These are phyloP conservation scores for Argyrosomus japonicus DNA, from an alignment of 2,113 vertebrate genomes.

Conservation along the genomic window DNA sequence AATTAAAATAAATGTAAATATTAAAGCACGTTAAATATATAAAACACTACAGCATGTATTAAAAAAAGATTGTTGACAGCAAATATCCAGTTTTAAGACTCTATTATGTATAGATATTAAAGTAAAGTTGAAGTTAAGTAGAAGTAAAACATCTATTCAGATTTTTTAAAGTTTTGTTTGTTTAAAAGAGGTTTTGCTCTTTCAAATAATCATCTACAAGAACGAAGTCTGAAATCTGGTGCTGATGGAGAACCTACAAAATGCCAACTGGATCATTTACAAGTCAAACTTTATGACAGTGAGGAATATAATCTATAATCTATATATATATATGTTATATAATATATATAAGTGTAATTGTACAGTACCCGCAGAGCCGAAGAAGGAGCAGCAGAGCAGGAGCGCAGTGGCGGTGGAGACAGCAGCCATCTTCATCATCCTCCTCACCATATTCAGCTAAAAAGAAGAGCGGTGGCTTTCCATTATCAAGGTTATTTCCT, in stretches of 20 bases:
- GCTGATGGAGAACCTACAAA: too few species aligned
- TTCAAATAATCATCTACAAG: neutral
- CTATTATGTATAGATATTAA: too few species aligned
- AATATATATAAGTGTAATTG: neutral
- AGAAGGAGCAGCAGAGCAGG: conserved; percentile 27
- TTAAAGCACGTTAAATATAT: too few species aligned
- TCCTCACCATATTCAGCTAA: conserved; percentile 1
- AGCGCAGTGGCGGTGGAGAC: neutral
- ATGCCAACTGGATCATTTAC: too few species aligned
- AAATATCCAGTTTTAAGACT: too few species aligned
- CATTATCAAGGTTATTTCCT: conserved; percentile 62
- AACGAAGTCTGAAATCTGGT: neutral
- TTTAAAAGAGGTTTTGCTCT: neutral
- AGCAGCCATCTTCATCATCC: conserved; percentile 44
- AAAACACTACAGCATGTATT: too few species aligned
- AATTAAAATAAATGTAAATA: too few species aligned
- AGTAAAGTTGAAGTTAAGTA: too few species aligned
- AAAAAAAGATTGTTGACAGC: too few species aligned
- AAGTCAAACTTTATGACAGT: neutral
- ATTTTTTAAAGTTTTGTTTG: neutral
- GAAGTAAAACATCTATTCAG: neutral
- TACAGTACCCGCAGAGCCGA: conserved; percentile 40
- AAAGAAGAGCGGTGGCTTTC: conserved; percentile 5
- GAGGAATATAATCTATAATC: neutral
- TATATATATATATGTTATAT: too few species aligned